Evolutionary conservation across 2,888 invertebrate species (phyloP), one percentile per base, ranked within the genome.

Genomic region (Morpho deidamia): DNA sequence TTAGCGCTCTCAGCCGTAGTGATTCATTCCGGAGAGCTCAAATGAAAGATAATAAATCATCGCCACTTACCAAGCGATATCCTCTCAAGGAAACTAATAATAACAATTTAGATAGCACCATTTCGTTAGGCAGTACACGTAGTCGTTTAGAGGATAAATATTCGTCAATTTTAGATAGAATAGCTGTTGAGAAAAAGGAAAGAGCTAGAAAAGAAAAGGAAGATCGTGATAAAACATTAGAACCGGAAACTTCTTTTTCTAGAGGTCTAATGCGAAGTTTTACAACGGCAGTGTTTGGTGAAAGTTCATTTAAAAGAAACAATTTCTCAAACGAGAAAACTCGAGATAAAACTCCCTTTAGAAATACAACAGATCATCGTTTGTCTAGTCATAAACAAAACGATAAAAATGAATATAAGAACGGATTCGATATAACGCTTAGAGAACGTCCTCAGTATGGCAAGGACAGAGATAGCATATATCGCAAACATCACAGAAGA

Each of bases 101-200:
- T 71, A 86, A 85, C 70, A 84, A 85, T 68, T 78, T 86, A 61
- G 86, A 88, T 58, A 74, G 64, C 59, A 71, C 78, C 10, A 72
- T 83, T 65, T 67, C 72, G 64, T 73, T 91, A 74, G 92, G 92
- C 44, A 85, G 84, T 57, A 93, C 94, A 32, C 91, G 95, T 49
- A 92, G 91, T 58, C 92, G 94, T 11, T 83, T 95, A 67, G 95
- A 95, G 83, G 94, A 95, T 73, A 95, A 95, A 79, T 95, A 95
- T 80, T 93, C 94, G 1, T 92, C 94, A 11, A 92, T 95, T 14
- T 83, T 95, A 67, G 95, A 95, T 71, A 92, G 92, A 70, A 92
- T 94, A 64, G 93, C 94, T 32, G 76, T 78, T 45, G 87, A 92
- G 65, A 91, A 91, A 70, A 90, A 92, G 59, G 90, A 91, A 64